Evolutionary conservation across 1,140 invertebrate species (phyloP), one percentile per base, ranked within the genome.

Genomic region (Tetramorium parvispinum): DNA sequence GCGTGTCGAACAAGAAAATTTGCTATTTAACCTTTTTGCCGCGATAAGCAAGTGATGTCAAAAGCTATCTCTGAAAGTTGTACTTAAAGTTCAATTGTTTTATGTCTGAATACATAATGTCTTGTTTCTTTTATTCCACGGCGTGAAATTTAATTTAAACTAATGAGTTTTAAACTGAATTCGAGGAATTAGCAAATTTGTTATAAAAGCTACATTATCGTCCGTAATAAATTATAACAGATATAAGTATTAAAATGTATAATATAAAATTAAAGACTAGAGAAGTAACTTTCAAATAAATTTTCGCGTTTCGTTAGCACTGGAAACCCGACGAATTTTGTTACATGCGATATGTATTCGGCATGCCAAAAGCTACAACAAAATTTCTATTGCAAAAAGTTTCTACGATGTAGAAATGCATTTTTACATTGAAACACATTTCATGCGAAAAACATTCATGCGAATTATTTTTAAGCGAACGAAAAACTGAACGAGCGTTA

Each of bases 291-390:
- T 40, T 70, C 10, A 6, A 78, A 61, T 63, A 78, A 78, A 78
- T 49, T 61, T 5, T 61, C 6, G 16, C 10, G n/a, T 68, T 55
- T 27, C 7, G 7, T 21, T 37, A 7, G 1, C 1, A 11, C 32
- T 24, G n/a, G 7, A 53, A 40, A 8, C 8, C 18, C 27, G 18
- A 65, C 37, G 16, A 81, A 68, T 53, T 53, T 37, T 68, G 27
- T 66, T 78, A 8, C 43, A 53, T 53, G 32, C 61, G 24, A 68
- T 53, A 79, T 61, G 43, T 61, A 77, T 81, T 68, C 11, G n/a
- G 8, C 21, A 81, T 81, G 21, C 37, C 51, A 68, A 53, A 63
- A 66, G 1, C 8, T 68, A 40, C 21, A 63, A 68, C 40, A 24
- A 53, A 24, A 53, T 68, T 68, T 51, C 16, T 68, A 40, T 40